Evolutionary conservation across 2,113 vertebrate species (phyloP).

Genomic region (Platysternon megacephalum): DNA sequence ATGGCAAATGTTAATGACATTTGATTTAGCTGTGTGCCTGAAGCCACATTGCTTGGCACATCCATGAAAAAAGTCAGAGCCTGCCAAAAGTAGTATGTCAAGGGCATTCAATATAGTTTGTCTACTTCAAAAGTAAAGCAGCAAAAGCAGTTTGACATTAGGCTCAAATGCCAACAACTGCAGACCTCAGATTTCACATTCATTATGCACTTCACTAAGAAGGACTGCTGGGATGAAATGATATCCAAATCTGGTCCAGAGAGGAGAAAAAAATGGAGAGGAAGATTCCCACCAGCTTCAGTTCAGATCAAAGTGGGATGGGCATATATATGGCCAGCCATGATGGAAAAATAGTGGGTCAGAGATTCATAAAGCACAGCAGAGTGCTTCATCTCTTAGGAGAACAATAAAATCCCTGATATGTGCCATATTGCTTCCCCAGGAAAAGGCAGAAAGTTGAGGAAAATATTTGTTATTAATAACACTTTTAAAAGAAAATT

Average conservation of each 20-base stretch:
- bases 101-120: constrained; percentile 52
- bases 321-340: neutral
- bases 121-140: constrained; percentile 48
- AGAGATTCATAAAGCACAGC: neutral
- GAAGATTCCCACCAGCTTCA: neutral
- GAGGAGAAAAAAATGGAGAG: neutral
- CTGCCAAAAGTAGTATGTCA: constrained; percentile 24
- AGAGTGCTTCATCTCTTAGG: neutral
- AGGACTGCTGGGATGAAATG: neutral
- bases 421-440: neutral
- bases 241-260: constrained; percentile 13
- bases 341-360: neutral
- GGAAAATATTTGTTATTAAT: neutral
- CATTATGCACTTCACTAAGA: constrained; percentile 28
- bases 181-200: constrained; percentile 63
- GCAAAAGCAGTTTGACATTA: constrained; percentile 58
- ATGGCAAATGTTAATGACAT: neutral
- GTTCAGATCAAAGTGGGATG: neutral
- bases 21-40: neutral
- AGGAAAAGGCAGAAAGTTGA: neutral
- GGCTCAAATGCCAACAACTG: constrained; percentile 47
- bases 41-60: neutral
- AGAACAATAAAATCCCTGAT: neutral
- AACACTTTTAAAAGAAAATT: neutral
- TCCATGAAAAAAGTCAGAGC: neutral